A percentile compares a stretch with the other conserved stretches of the same genome.
Evolutionary conservation across 30 jellyfish, hydroid and myxozoan species (phyloP).

Genomic region (Phacellophora camtschatica): DNA sequence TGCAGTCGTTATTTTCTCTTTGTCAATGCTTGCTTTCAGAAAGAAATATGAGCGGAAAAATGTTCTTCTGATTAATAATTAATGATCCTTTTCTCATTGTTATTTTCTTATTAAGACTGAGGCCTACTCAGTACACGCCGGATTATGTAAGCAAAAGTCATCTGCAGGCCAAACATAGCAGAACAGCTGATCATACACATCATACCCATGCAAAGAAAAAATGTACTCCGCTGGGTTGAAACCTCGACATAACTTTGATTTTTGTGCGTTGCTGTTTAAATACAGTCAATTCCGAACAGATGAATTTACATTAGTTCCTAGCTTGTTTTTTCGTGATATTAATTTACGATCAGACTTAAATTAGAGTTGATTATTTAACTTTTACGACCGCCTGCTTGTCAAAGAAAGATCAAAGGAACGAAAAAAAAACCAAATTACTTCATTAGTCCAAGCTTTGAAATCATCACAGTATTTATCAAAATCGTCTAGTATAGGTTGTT

Average conservation of each 20-base stretch:
- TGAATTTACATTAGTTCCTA: slow-evolving; percentile 1
- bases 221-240: slow-evolving; percentile 13
- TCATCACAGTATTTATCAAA: too few relatives aligned
- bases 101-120: slow-evolving; percentile 53
- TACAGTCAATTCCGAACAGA: not conserved
- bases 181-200: slow-evolving; percentile 68
- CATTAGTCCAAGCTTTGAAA: too few relatives aligned
- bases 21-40: not conserved
- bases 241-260: not conserved
- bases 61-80: slow-evolving; percentile 37
- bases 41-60: slow-evolving; percentile 44
- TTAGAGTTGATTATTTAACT: not conserved
- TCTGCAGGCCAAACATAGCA: slow-evolving; percentile 39
- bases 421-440: too few relatives aligned
- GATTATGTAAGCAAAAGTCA: slow-evolving; percentile 47
- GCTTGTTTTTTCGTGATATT: slow-evolving; percentile 3
- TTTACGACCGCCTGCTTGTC: not conserved
- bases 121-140: slow-evolving; percentile 55
- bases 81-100: slow-evolving; percentile 39
- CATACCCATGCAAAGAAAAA: slow-evolving; percentile 65
- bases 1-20: slow-evolving; percentile 41
- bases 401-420: not conserved
- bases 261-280: slow-evolving; percentile 41
- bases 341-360: slow-evolving; percentile 5
- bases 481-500: too few relatives aligned